Percentiles rank a stretch among this genome's conserved stretches.
phyloP scores from a whole-genome alignment of 2,888 invertebrate genomes.

The Eumerus sabulonum region DNA sequence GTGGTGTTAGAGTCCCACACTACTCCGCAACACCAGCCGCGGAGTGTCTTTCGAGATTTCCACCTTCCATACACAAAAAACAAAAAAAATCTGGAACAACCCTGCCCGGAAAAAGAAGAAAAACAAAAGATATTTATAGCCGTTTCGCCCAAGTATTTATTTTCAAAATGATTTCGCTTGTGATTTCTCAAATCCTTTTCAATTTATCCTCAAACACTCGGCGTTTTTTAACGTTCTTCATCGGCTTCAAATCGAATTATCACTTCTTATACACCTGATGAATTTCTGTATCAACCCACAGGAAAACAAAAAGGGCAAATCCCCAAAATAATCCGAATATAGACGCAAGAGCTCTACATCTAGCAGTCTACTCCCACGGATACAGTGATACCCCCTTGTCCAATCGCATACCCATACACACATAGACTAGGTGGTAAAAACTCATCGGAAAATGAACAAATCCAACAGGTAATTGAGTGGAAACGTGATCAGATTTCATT shows the following conservation, averaged over 20 bases:
- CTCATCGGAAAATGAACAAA: constrained; percentile 70
- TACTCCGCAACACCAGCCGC: too few relatives aligned
- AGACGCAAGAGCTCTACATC: constrained; percentile 34
- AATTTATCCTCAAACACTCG: constrained; percentile 50
- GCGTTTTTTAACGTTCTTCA: constrained; percentile 17
- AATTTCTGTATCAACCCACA: constrained; percentile 30
- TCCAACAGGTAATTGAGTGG: constrained; percentile 78
- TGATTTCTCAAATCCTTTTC: constrained; percentile 25
- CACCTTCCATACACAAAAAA: too few relatives aligned
- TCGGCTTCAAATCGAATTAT: constrained; percentile 56
- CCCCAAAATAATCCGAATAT: constrained; percentile 19
- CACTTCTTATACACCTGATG: constrained; percentile 53
- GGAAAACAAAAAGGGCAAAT: constrained; percentile 11
- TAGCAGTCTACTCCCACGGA: constrained; percentile 12
- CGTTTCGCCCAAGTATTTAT: too few relatives aligned
- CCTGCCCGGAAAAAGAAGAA: too few relatives aligned
- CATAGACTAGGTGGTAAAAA: constrained; percentile 15
- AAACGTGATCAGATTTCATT: constrained; percentile 77
- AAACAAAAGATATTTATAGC: too few relatives aligned
- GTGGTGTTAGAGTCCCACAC: too few relatives aligned
- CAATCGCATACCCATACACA: constrained; percentile 4
- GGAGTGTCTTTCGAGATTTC: too few relatives aligned
- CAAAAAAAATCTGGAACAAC: too few relatives aligned
- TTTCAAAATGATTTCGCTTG: background rate
- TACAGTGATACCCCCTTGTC: background rate